Percentiles rank a stretch among this genome's conserved stretches.
Conservation (phyloP, 2,797 vertebrate genomes). For the Sardinella longiceps region DNA sequence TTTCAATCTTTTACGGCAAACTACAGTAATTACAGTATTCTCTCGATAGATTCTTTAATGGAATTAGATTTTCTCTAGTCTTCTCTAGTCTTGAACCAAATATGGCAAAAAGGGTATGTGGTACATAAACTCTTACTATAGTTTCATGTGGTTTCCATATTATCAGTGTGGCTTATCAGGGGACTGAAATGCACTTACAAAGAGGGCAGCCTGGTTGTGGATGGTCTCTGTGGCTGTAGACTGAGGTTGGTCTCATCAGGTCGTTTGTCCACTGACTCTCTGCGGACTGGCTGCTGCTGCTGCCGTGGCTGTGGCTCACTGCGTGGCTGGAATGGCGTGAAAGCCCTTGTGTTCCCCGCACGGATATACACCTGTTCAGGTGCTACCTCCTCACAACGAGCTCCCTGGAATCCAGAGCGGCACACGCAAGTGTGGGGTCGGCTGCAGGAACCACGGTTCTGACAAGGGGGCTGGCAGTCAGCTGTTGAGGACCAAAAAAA, state of each 20-base stretch:
- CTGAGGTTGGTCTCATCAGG: slow-evolving; percentile 41
- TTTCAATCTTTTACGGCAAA: not conserved
- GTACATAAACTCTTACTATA: not conserved
- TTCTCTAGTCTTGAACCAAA: too few species aligned
- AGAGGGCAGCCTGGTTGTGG: slow-evolving; percentile 65
- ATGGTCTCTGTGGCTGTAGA: slow-evolving; percentile 66
- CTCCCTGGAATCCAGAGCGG: slow-evolving; percentile 90
- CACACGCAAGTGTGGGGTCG: slow-evolving; percentile 92
- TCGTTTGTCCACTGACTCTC: slow-evolving; percentile 49
- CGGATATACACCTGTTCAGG: slow-evolving; percentile 92
- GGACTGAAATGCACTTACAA: slow-evolving; percentile 66
- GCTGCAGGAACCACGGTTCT: slow-evolving; percentile 95
- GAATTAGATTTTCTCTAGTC: too few species aligned
- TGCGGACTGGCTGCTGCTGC: slow-evolving; percentile 54
- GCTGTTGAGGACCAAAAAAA: slow-evolving; percentile 72
- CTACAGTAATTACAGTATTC: not conserved
- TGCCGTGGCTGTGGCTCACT: slow-evolving; percentile 69
- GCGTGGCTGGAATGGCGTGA: slow-evolving; percentile 70
- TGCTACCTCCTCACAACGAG: slow-evolving; percentile 85
- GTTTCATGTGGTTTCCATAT: not conserved
- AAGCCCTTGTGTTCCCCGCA: slow-evolving; percentile 62
- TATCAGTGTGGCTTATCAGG: too few species aligned
- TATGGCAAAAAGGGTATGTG: not conserved
- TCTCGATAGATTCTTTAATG: too few species aligned
- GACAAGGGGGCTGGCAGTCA: slow-evolving; percentile 92